These are phyloP conservation scores for Galerucella nymphaeae DNA, from an alignment of 2,888 invertebrate genomes.

Conservation along the genomic window DNA sequence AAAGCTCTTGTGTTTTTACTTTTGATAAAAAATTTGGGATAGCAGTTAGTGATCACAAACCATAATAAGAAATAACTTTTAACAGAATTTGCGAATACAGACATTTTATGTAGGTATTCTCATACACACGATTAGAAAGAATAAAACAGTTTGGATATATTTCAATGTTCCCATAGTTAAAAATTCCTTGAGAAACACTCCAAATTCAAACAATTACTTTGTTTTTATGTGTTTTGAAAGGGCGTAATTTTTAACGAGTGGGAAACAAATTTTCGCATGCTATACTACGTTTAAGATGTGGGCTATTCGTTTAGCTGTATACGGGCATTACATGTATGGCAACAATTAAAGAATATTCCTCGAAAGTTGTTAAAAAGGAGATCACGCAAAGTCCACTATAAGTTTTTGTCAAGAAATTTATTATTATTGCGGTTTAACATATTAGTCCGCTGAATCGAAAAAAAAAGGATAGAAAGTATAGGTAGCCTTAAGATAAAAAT, in stretches of 20 bases:
- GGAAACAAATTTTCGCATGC: constrained; percentile 43
- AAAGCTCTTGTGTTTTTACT: too few species aligned
- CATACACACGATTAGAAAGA: constrained; percentile 21
- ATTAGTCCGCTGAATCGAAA: constrained; percentile 3
- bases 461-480: too few species aligned
- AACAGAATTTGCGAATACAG: not conserved
- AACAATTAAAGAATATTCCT: constrained; percentile 47
- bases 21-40: not conserved
- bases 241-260: constrained; percentile 40
- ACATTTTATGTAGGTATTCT: not conserved
- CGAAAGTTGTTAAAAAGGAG: constrained; percentile 40
- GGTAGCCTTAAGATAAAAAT: too few species aligned
- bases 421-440: constrained; percentile 21
- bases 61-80: not conserved
- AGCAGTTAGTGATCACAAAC: not conserved
- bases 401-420: constrained; percentile 21
- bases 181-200: constrained; percentile 16
- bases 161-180: constrained; percentile 20
- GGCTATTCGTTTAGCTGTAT: constrained; percentile 42
- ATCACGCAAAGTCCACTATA: constrained; percentile 37
- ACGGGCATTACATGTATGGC: constrained; percentile 46
- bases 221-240: constrained; percentile 24
- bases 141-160: constrained; percentile 16
- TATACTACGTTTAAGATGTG: constrained; percentile 38
- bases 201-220: constrained; percentile 25